Percentiles rank a stretch among this genome's conserved stretches.
Evolutionary conservation across 2,113 vertebrate species (phyloP).

Genomic region (Okapia johnstoni): DNA sequence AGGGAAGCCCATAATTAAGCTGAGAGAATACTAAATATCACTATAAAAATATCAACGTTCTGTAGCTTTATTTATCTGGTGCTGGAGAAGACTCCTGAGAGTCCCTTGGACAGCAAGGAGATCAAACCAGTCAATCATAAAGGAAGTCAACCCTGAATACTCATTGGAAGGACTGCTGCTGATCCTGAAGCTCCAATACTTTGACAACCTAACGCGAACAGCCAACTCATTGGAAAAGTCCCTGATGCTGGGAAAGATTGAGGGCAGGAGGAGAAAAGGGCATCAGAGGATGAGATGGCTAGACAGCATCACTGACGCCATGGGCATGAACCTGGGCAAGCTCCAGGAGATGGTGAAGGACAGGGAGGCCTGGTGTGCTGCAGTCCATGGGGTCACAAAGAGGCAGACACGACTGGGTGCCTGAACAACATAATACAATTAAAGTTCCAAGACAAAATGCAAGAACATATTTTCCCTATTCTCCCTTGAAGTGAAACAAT

Average conservation of each 20-base stretch:
- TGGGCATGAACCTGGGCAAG: not conserved
- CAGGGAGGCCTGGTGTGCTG: not conserved
- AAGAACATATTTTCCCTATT: not conserved
- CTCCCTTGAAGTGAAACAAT: not conserved
- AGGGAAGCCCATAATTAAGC: not conserved
- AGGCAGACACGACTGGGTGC: not conserved
- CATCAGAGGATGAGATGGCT: not conserved
- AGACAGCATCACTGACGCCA: not conserved
- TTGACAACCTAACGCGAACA: not conserved
- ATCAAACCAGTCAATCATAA: not conserved
- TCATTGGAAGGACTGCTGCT: not conserved
- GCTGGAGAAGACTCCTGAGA: not conserved
- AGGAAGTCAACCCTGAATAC: not conserved
- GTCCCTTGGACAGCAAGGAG: rapidly evolving
- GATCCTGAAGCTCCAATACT: not conserved
- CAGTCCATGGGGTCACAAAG: not conserved
- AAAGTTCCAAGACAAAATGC: not conserved
- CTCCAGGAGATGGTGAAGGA: not conserved
- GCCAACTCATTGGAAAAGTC: not conserved
- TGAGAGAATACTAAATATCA: not conserved
- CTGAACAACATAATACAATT: not conserved
- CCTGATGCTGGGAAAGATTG: not conserved
- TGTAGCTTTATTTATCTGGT: not conserved
- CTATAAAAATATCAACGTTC: not conserved
- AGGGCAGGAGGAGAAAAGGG: not conserved